Percentiles rank a stretch among this genome's conserved stretches.
Conservation (phyloP, 2,797 vertebrate species). For the Phrynocephalus vlangalii region DNA sequence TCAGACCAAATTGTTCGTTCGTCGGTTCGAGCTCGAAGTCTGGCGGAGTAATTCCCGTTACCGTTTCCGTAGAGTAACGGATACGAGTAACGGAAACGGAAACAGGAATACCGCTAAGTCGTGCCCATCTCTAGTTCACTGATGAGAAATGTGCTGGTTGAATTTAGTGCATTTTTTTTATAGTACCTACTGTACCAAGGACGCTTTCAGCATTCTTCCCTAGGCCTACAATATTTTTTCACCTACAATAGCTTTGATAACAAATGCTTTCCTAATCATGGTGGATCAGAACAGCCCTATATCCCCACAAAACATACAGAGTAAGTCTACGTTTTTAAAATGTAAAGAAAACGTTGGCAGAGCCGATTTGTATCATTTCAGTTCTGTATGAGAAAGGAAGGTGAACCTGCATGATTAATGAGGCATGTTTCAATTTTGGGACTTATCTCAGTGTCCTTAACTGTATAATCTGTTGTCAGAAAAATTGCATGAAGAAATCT, state of each 20-base stretch:
- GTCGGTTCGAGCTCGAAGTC: too few relatives aligned
- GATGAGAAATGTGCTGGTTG: slow-evolving; percentile 13
- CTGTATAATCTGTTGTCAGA: accelerated
- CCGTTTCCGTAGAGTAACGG: too few relatives aligned
- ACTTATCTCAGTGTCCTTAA: slow-evolving; percentile 15
- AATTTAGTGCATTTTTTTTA: neutral
- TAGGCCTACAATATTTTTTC: neutral
- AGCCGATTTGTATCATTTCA: slow-evolving; percentile 21
- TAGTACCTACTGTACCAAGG: slow-evolving; percentile 40
- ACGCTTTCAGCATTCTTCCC: slow-evolving; percentile 22
- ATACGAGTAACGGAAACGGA: too few relatives aligned
- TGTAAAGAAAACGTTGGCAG: neutral
- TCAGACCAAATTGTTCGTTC: too few relatives aligned
- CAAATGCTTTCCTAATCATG: slow-evolving; percentile 26
- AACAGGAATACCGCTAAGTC: too few relatives aligned
- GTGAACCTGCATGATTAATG: slow-evolving; percentile 17
- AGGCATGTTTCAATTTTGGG: neutral
- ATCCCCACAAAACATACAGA: neutral
- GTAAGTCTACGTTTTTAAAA: neutral
- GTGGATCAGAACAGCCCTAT: neutral
- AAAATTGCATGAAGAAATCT: slow-evolving; percentile 21
- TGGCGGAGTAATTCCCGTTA: too few relatives aligned
- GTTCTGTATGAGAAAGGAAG: slow-evolving; percentile 15
- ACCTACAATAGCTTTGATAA: neutral
- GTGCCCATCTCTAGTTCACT: too few relatives aligned